These are phyloP conservation scores for Luffia ferchaultella DNA, from an alignment of 2,888 invertebrate species.

Conservation along the genomic window DNA sequence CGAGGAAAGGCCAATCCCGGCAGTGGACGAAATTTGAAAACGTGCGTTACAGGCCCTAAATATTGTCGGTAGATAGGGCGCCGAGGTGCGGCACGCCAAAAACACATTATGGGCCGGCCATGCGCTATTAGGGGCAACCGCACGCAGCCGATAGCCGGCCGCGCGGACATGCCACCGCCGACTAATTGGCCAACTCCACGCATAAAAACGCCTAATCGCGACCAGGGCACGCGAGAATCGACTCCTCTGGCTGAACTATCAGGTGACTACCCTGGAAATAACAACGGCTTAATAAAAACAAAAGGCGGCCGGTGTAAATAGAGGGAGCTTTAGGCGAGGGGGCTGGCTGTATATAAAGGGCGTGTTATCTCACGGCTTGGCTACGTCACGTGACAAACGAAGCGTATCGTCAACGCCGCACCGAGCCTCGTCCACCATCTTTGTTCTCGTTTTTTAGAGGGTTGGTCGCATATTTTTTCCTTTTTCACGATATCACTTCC, in stretches of 20 bases:
- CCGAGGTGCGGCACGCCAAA: slow-evolving; percentile 55
- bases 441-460: slow-evolving; percentile 27
- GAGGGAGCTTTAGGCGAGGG: no score
- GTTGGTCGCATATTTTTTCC: not conserved
- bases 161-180: slow-evolving; percentile 50
- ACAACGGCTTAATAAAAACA: not conserved
- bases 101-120: slow-evolving; percentile 53
- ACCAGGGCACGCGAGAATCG: slow-evolving; percentile 24
- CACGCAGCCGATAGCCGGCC: slow-evolving; percentile 53
- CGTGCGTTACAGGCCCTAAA: slow-evolving; percentile 43
- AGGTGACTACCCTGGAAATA: not conserved
- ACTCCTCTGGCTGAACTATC: not conserved
- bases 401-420: slow-evolving; percentile 44
- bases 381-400: slow-evolving; percentile 41
- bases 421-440: no score
- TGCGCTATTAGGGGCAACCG: slow-evolving; percentile 57
- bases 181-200: slow-evolving; percentile 55
- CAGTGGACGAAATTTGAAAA: slow-evolving; percentile 45
- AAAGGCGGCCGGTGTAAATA: not conserved
- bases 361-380: slow-evolving; percentile 40
- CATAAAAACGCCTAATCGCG: slow-evolving; percentile 51
- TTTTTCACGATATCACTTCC: no score
- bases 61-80: slow-evolving; percentile 49
- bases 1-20: slow-evolving; percentile 52
- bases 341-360: slow-evolving; percentile 24